Conservation (phyloP, 2,113 vertebrate genomes). For the Dipodomys merriami region DNA sequence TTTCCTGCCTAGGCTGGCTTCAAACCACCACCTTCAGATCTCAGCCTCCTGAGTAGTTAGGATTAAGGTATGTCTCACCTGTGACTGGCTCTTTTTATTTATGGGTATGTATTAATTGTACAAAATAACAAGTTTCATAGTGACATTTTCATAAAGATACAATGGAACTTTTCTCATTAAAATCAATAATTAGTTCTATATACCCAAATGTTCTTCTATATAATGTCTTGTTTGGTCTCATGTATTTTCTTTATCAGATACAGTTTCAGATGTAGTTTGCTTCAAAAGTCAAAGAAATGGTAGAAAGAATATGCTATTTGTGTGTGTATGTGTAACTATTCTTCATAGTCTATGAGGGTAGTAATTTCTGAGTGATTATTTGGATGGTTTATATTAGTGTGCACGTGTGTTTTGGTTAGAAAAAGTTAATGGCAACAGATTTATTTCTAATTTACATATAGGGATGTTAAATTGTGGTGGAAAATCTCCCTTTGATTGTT, state of each 20-base stretch:
- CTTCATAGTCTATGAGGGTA: neutral
- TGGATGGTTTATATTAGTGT: constrained; percentile 3
- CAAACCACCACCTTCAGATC: too few relatives aligned
- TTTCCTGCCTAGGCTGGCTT: too few relatives aligned
- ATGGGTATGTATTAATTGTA: neutral
- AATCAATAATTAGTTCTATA: neutral
- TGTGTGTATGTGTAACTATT: neutral
- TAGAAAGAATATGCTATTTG: neutral
- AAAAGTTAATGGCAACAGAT: neutral
- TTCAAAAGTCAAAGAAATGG: neutral
- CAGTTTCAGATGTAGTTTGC: constrained; percentile 5
- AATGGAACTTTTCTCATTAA: constrained; percentile 13
- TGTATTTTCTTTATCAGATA: neutral
- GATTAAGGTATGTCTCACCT: too few relatives aligned
- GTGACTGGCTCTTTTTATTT: too few relatives aligned
- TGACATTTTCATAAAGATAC: neutral
- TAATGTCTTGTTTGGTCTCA: neutral
- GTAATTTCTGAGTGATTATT: neutral
- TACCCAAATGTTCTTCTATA: neutral
- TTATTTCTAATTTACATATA: neutral
- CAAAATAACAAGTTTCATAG: neutral
- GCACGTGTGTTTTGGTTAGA: neutral
- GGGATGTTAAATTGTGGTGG: neutral
- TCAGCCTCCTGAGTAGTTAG: too few relatives aligned
- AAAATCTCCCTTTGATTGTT: neutral